These are phyloP conservation scores for Anarsia innoxiella DNA, from an alignment of 2,888 invertebrate genomes.

Conservation along the genomic window DNA sequence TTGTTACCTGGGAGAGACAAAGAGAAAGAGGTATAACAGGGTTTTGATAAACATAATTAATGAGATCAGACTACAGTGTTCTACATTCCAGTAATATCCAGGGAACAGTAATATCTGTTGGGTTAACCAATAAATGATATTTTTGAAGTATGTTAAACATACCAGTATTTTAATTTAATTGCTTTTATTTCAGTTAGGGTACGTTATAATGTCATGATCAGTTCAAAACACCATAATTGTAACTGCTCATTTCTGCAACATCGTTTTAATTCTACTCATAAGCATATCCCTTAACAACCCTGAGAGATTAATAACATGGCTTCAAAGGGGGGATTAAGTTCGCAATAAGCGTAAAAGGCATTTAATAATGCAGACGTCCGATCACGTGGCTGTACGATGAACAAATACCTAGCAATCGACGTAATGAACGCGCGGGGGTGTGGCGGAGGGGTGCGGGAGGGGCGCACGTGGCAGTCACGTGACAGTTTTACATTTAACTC, in stretches of 20 bases:
- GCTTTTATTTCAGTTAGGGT: too few relatives aligned
- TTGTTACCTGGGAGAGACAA: too few relatives aligned
- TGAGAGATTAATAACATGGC: constrained; percentile 54
- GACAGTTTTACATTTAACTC: constrained; percentile 56
- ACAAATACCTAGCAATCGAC: constrained; percentile 66
- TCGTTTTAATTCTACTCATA: constrained; percentile 30
- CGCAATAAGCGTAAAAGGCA: constrained; percentile 74
- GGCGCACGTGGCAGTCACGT: constrained; percentile 64
- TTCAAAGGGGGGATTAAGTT: constrained; percentile 51
- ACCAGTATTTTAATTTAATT: too few relatives aligned
- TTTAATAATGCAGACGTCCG: constrained; percentile 74
- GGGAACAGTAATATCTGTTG: too few relatives aligned
- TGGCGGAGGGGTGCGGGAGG: constrained; percentile 22
- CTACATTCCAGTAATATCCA: too few relatives aligned
- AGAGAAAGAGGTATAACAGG: too few relatives aligned
- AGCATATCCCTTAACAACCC: constrained; percentile 29
- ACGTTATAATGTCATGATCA: too few relatives aligned
- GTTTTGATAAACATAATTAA: too few relatives aligned
- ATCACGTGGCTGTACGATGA: constrained; percentile 55
- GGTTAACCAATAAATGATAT: not conserved
- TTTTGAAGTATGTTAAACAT: too few relatives aligned
- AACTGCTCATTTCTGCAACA: constrained; percentile 39
- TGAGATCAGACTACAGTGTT: too few relatives aligned
- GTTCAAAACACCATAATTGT: constrained; percentile 5
- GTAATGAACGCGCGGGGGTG: constrained; percentile 59